Percentiles rank a stretch among this genome's conserved stretches.
Conservation (phyloP, 2,888 invertebrate species). For the Callyntrura sp. region DNA sequence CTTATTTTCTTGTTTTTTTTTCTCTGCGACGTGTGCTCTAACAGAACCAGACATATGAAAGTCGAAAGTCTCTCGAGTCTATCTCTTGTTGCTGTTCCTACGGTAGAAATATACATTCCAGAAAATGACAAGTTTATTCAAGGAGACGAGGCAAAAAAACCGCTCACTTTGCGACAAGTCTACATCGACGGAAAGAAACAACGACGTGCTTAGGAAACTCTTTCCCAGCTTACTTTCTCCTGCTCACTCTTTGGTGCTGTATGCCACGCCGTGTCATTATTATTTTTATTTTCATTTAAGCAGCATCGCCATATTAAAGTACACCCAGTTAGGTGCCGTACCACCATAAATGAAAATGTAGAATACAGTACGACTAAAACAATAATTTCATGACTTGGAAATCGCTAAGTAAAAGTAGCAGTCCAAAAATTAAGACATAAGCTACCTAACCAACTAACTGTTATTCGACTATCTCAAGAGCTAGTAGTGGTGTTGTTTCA, state of each 20-base stretch:
- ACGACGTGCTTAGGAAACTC: conserved; percentile 66
- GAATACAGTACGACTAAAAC: neutral
- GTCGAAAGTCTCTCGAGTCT: neutral
- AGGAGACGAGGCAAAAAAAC: conserved; percentile 65
- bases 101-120: neutral
- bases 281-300: conserved; percentile 70
- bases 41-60: neutral
- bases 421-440: conserved; percentile 6
- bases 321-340: conserved; percentile 23
- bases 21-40: neutral
- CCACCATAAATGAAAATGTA: conserved; percentile 2
- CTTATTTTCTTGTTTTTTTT: conserved; percentile 37
- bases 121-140: conserved; percentile 64
- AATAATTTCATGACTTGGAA: conserved; percentile 42
- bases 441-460: neutral
- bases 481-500: too few relatives aligned
- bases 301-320: conserved; percentile 16
- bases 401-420: neutral
- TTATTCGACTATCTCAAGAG: neutral
- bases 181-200: conserved; percentile 54
- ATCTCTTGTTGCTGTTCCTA: neutral
- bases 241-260: neutral
- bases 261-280: conserved; percentile 68
- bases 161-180: conserved; percentile 19
- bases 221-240: conserved; percentile 48